These are phyloP conservation scores for Rhinogobius similis DNA, from an alignment of 2,113 vertebrate species.

Conservation along the genomic window DNA sequence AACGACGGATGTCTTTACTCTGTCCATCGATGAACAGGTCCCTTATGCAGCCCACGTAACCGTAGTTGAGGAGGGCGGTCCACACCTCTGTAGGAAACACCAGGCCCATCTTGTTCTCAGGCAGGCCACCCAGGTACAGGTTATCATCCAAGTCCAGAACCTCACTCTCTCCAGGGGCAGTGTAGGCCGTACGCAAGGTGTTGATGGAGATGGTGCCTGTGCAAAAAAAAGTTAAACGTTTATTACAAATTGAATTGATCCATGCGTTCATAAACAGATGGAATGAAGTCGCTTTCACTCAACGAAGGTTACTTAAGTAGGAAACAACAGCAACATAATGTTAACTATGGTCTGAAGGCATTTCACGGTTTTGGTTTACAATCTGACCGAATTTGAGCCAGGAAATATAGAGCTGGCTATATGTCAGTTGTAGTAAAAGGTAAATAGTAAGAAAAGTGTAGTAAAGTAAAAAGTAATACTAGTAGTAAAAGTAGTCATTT, in stretches of 20 bases:
- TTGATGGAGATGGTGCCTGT: slow-evolving; percentile 96
- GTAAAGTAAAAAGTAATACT: no score
- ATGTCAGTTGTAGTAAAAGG: no score
- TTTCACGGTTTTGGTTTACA: no score
- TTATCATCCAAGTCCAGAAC: slow-evolving; percentile 96
- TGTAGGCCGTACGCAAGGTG: slow-evolving; percentile 91
- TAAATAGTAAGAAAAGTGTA: no score
- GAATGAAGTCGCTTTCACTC: background rate
- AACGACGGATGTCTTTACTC: slow-evolving; percentile 94
- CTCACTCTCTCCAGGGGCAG: slow-evolving; percentile 95
- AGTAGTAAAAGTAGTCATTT: no score
- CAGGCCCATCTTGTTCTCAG: slow-evolving; percentile 92
- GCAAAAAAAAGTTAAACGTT: slow-evolving; percentile 27
- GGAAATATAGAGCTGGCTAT: no score
- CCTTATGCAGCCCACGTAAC: slow-evolving; percentile 97
- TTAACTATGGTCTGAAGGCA: no score
- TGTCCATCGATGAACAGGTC: slow-evolving; percentile 98
- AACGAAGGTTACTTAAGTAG: background rate
- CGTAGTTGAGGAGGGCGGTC: slow-evolving; percentile 97
- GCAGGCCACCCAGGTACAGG: slow-evolving; percentile 93
- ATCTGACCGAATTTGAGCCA: no score
- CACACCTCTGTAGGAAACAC: slow-evolving; percentile 97
- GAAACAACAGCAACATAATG: background rate
- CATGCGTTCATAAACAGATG: background rate
- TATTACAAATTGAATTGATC: no score